Conservation (phyloP, 2,797 vertebrate species). For the Sebastes dallii region DNA sequence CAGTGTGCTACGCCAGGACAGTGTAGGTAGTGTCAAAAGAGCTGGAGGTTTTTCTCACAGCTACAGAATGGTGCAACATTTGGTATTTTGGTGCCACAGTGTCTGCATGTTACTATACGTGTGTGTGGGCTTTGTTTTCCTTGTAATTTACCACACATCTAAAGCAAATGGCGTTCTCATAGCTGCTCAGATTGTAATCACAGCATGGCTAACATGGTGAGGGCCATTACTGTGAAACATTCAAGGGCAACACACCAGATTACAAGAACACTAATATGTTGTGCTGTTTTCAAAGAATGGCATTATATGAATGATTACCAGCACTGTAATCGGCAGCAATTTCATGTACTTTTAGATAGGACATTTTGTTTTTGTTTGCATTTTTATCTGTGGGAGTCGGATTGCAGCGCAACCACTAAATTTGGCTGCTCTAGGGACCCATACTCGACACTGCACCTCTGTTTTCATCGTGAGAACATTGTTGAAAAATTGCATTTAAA, state of each 20-base stretch:
- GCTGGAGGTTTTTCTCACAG: conserved; percentile 16
- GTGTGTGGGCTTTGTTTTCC: conserved; percentile 50
- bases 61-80: conserved; percentile 13
- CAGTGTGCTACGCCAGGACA: neutral
- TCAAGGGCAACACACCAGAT: conserved; percentile 17
- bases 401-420: neutral
- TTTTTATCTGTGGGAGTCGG: conserved; percentile 16
- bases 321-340: conserved; percentile 24
- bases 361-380: conserved; percentile 5
- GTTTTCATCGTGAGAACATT: conserved; percentile 34
- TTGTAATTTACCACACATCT: conserved; percentile 50
- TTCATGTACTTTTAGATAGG: conserved; percentile 7
- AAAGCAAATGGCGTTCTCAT: conserved; percentile 55
- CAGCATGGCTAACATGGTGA: conserved; percentile 31
- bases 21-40: neutral
- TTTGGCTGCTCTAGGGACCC: conserved; percentile 14
- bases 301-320: conserved; percentile 26
- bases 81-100: conserved; percentile 34
- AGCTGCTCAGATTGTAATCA: conserved; percentile 70
- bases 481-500: neutral
- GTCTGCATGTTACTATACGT: conserved; percentile 45
- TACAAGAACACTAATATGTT: conserved; percentile 35
- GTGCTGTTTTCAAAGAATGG: conserved; percentile 12
- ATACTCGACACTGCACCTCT: conserved; percentile 4
- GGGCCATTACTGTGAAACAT: conserved; percentile 40